Conservation (phyloP, 1,140 invertebrate species). For the Brachionus calyciflorus region DNA sequence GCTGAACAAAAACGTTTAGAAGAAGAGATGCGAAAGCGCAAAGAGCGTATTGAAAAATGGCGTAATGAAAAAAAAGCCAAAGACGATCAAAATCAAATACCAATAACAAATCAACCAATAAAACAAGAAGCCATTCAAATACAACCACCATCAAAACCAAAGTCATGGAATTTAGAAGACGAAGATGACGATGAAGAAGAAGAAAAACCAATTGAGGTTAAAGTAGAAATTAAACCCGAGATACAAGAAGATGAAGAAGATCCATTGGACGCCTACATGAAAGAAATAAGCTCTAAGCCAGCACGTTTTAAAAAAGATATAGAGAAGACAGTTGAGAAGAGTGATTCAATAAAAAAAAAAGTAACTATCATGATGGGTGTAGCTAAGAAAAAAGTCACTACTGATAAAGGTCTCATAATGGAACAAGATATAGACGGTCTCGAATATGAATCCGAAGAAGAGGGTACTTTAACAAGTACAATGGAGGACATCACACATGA, state of each 20-base stretch:
- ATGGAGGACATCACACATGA: neutral
- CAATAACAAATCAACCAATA: neutral
- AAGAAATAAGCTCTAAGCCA: neutral
- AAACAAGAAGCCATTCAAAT: too few relatives aligned
- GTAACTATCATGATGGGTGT: constrained; percentile 74
- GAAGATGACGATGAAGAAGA: constrained; percentile 59
- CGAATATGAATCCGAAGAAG: constrained; percentile 41
- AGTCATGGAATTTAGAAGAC: constrained; percentile 77
- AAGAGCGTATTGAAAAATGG: constrained; percentile 89
- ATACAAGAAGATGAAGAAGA: constrained; percentile 49
- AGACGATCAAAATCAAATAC: too few relatives aligned
- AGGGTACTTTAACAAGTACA: neutral
- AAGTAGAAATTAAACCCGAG: neutral
- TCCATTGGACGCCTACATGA: constrained; percentile 30
- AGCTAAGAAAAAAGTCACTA: constrained; percentile 65
- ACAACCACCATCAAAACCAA: constrained; percentile 68
- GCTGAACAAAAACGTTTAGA: constrained; percentile 63
- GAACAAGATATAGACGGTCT: constrained; percentile 45
- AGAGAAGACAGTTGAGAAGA: constrained; percentile 57
- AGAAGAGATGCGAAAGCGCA: constrained; percentile 88
- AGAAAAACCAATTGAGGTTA: neutral
- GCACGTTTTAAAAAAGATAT: constrained; percentile 40
- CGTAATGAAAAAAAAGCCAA: constrained; percentile 66
- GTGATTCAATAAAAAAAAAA: constrained; percentile 49
- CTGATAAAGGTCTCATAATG: constrained; percentile 35